phyloP scores from a whole-genome alignment of 1,140 invertebrate species.

The Lepidurus couesii region DNA sequence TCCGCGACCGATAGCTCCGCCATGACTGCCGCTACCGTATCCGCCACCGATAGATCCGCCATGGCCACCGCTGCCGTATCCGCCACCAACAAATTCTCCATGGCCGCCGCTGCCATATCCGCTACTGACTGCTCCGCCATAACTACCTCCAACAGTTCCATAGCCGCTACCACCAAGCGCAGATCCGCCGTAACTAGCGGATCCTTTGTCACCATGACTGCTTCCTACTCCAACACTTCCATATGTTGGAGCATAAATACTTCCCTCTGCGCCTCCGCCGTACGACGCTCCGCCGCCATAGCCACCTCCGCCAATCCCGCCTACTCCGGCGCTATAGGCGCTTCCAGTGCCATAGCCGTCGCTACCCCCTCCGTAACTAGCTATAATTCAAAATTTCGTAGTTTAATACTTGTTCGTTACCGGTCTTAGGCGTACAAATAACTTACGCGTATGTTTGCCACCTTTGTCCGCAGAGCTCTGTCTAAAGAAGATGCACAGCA shows the following conservation, averaged over 20 bases:
- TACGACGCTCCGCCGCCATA: background rate
- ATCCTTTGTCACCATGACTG: background rate
- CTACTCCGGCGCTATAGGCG: constrained; percentile 21
- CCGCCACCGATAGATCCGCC: background rate
- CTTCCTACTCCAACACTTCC: background rate
- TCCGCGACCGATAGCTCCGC: background rate
- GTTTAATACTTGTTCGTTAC: background rate
- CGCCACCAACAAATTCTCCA: background rate
- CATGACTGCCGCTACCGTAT: background rate
- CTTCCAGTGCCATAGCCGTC: constrained; percentile 27
- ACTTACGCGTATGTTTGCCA: constrained; percentile 9
- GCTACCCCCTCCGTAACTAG: constrained; percentile 26
- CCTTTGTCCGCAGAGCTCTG: background rate
- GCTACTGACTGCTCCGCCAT: background rate
- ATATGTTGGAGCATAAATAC: too few relatives aligned
- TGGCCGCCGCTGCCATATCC: background rate
- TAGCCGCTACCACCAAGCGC: background rate
- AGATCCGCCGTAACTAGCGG: background rate
- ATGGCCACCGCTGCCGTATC: constrained; percentile 5
- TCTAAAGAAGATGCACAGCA: background rate
- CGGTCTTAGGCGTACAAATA: background rate
- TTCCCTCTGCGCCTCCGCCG: too few relatives aligned
- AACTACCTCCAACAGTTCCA: background rate
- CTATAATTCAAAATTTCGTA: background rate
- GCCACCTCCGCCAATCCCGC: constrained; percentile 30